Conservation (phyloP, 1,140 invertebrate genomes). For the Stenopsyche tienmushanensis region DNA sequence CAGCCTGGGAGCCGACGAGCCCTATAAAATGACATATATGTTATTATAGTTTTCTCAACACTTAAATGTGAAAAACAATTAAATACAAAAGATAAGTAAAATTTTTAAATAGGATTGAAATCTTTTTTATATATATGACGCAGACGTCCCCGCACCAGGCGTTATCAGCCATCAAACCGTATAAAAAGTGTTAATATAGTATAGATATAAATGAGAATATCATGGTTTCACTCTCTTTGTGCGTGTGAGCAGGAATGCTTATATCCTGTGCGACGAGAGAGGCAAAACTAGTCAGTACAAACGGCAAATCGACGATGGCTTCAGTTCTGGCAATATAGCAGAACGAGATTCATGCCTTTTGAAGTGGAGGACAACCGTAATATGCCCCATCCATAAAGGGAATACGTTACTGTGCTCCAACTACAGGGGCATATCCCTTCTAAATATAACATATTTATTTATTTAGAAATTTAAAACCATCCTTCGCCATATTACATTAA, state of each 20-base stretch:
- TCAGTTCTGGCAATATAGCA: too few species aligned
- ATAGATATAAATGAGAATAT: background rate
- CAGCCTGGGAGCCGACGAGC: conserved; percentile 63
- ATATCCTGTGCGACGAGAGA: background rate
- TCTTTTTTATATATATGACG: conserved; percentile 31
- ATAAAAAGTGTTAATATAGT: background rate
- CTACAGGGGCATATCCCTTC: too few species aligned
- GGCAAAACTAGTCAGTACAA: background rate
- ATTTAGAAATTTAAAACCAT: too few species aligned
- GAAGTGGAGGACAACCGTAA: too few species aligned
- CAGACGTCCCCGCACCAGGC: too few species aligned
- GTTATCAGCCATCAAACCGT: background rate
- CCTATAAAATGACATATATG: conserved; percentile 40
- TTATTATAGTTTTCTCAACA: conserved; percentile 17
- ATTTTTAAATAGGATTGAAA: conserved; percentile 22
- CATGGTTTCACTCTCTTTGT: background rate
- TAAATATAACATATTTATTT: too few species aligned
- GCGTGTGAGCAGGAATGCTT: background rate
- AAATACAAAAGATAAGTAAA: conserved; percentile 8
- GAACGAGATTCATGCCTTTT: too few species aligned
- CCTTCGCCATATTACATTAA: too few species aligned
- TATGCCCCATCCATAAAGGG: too few species aligned
- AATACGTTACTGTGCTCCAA: too few species aligned
- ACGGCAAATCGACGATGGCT: background rate
- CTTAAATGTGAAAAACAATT: conserved; percentile 8